Percentiles rank a stretch among this genome's conserved stretches.
These are phyloP conservation scores for Cryptotis parvus DNA, from an alignment of 2,113 vertebrate species.

Conservation along the genomic window DNA sequence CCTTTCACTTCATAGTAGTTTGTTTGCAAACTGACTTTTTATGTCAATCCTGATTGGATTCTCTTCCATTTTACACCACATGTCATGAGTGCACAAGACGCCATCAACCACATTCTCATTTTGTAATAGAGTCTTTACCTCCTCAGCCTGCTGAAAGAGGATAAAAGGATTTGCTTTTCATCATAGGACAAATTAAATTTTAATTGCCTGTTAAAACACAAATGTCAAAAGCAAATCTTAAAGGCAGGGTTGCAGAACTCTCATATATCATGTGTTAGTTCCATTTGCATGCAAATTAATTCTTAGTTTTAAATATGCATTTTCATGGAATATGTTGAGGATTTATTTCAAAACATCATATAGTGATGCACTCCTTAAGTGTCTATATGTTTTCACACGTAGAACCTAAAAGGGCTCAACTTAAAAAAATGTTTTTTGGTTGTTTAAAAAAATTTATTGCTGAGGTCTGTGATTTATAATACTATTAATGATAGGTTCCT, in stretches of 20 bases:
- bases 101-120: constrained; percentile 76
- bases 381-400: background rate
- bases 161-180: constrained; percentile 88
- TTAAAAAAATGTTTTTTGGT: background rate
- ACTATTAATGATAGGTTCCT: too few species aligned
- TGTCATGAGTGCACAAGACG: constrained; percentile 74
- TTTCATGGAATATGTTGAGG: constrained; percentile 60
- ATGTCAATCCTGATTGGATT: constrained; percentile 55
- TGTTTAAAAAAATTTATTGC: too few species aligned
- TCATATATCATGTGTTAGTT: constrained; percentile 71
- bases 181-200: constrained; percentile 87
- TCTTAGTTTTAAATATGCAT: constrained; percentile 70
- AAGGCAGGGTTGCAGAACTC: constrained; percentile 76
- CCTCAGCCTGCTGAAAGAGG: constrained; percentile 78
- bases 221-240: constrained; percentile 87
- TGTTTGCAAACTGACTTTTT: constrained; percentile 43
- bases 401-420: background rate
- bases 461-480: too few species aligned
- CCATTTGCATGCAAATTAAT: constrained; percentile 83
- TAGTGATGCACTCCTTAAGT: background rate
- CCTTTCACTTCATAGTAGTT: constrained; percentile 45
- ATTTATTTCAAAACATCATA: constrained; percentile 58
- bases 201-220: constrained; percentile 88
- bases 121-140: constrained; percentile 80
- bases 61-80: constrained; percentile 63